phyloP scores from a whole-genome alignment of 2,888 invertebrate genomes.

The Minunthozetes semirufus region DNA sequence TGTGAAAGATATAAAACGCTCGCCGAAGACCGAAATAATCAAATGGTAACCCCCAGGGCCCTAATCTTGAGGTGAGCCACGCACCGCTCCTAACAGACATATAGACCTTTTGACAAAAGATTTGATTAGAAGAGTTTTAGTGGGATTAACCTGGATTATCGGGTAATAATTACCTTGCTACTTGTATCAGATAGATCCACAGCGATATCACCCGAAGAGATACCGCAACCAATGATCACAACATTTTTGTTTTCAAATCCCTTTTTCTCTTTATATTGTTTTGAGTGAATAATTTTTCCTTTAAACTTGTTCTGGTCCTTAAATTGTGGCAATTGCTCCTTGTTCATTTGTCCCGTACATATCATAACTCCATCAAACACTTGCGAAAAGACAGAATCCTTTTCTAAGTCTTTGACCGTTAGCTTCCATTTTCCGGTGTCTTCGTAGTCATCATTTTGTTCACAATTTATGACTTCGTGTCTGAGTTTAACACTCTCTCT shows the following conservation, averaged over 20 bases:
- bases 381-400: slow-evolving; percentile 41
- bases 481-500: background rate
- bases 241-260: slow-evolving; percentile 47
- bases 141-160: no score
- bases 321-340: slow-evolving; percentile 49
- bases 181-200: slow-evolving; percentile 47
- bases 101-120: no score
- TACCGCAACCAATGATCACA: slow-evolving; percentile 52
- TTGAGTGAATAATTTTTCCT: slow-evolving; percentile 43
- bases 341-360: slow-evolving; percentile 52
- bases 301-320: slow-evolving; percentile 48
- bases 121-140: no score
- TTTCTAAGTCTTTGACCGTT: background rate
- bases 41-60: background rate
- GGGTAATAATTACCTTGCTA: no score
- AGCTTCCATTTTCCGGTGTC: slow-evolving; percentile 20
- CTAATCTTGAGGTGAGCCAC: background rate
- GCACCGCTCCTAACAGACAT: slow-evolving; percentile 45
- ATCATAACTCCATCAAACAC: slow-evolving; percentile 52
- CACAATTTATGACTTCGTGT: background rate
- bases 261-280: slow-evolving; percentile 43
- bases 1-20: background rate
- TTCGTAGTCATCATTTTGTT: slow-evolving; percentile 22
- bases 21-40: background rate
- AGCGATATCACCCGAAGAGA: slow-evolving; percentile 50